Base-by-base conservation (phyloP, 2,113 vertebrate species). In the Hyperopisus bebe region DNA sequence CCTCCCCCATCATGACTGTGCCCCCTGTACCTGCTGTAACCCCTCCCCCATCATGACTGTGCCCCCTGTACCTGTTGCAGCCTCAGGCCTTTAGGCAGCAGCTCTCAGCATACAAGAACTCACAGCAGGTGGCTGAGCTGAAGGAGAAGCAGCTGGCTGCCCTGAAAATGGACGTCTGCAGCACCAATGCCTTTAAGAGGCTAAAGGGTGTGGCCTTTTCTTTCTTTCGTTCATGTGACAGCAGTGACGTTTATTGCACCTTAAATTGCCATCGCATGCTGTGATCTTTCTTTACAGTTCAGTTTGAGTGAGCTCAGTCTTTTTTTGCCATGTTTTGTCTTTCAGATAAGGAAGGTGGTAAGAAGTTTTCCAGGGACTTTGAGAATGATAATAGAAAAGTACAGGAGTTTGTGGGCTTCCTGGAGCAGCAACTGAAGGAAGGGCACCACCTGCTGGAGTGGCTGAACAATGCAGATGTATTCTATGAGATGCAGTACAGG, bases 401-500 rank as follows among this genome's bases (percentile, higher is more conserved):
- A 87, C 98, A 99, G 91, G 98, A 99, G 84, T 98, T 99, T 92
- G 97, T 99, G 15, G 95, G 95, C 74, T 97, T 98, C 90, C 93
- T 99, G 86, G 98, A 99, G 92, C 97, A 97, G 58, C 97, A 99
- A n/a, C 95, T 98, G 94, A 97, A 97, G 89, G 95, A 95, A 0
- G 96, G 96, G 5, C 97, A 98, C 15, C 94, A 97, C 0, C 94
- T 99, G 44, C 96, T 97, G 0, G 98, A 99, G 90, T 96, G 96
- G 10, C 92, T 99, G 90, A 97, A 97, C 92, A 99, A 99, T 0
- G 98, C 98, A 0, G 98, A 98, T 0, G 97, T 99, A 86, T 99
- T 99, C 92, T 99, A 99, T 0, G 97, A 99, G 93, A 98, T 97
- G 17, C 98, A 99, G 90, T 99, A 99, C 92, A 99, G 98, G 91